Evolutionary conservation across 2,888 invertebrate genomes (phyloP).

Genomic region (Aproaerema taeniolella): DNA sequence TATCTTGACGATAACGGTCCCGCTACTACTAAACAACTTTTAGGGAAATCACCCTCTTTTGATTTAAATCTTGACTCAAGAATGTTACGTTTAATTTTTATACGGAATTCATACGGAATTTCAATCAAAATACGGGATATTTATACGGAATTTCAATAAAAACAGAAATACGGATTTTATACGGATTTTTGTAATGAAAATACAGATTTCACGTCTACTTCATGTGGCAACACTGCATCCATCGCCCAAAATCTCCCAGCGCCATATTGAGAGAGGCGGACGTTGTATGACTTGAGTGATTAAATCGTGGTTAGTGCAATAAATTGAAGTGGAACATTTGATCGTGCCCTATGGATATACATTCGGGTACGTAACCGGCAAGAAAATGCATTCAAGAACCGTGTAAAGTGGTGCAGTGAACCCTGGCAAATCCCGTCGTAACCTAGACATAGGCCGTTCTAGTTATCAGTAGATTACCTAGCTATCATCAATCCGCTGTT

Average conservation of each 20-base stretch:
- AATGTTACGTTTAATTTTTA: too few species aligned
- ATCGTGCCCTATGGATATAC: constrained; percentile 78
- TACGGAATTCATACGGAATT: too few species aligned
- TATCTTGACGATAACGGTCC: too few species aligned
- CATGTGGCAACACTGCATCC: too few species aligned
- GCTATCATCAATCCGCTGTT: constrained; percentile 78
- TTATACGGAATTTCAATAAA: too few species aligned
- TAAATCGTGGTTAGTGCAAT: constrained; percentile 75
- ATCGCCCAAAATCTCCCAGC: constrained; percentile 79
- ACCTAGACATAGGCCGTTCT: constrained; percentile 81
- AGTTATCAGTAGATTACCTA: constrained; percentile 79
- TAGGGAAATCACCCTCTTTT: too few species aligned
- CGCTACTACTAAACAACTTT: too few species aligned
- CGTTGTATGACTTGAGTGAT: constrained; percentile 80
- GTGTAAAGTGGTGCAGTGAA: constrained; percentile 39
- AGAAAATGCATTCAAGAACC: constrained; percentile 46
- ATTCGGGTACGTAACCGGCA: constrained; percentile 73
- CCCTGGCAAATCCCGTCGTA: constrained; percentile 65
- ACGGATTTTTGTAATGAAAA: too few species aligned
- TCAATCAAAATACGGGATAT: too few species aligned
- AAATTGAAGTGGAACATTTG: constrained; percentile 74
- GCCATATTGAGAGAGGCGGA: constrained; percentile 88
- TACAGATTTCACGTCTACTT: too few species aligned
- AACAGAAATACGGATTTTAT: too few species aligned
- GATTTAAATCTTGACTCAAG: too few species aligned